Percentiles rank a stretch among this genome's conserved stretches.
phyloP scores from a whole-genome alignment of 64 coral and sea anemone genomes.

The Astreopora myriophthalma region DNA sequence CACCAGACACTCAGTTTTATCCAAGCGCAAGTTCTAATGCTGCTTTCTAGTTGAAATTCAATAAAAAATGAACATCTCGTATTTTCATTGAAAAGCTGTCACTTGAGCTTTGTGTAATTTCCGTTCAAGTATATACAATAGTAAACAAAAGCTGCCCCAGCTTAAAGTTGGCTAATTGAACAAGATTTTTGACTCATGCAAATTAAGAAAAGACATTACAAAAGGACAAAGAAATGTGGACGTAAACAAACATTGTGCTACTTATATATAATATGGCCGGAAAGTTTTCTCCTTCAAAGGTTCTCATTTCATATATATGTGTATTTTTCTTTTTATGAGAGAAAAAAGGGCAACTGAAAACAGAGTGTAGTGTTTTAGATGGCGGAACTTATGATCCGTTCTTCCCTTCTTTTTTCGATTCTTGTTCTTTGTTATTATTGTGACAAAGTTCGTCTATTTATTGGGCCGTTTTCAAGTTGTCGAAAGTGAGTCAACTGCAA shows the following conservation, averaged over 20 bases:
- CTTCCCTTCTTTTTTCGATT: no score
- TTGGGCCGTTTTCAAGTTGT: no score
- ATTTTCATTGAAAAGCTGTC: slow-evolving; percentile 34
- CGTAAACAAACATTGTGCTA: neutral
- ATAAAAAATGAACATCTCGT: neutral
- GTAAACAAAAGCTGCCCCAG: slow-evolving; percentile 1
- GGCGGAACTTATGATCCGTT: no score
- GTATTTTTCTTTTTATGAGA: no score
- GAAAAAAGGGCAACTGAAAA: no score
- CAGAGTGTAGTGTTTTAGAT: no score
- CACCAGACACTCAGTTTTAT: neutral
- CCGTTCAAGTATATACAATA: neutral
- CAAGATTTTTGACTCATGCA: neutral
- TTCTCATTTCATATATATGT: no score
- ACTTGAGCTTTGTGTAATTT: slow-evolving; percentile 39
- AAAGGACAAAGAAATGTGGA: neutral
- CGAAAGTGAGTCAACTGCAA: no score
- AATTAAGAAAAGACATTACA: neutral
- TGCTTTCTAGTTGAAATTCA: neutral
- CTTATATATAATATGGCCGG: neutral
- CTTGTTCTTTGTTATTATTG: no score
- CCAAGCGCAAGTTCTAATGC: neutral
- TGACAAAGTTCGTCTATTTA: no score
- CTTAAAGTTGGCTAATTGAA: slow-evolving; percentile 10
- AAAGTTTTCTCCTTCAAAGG: neutral